A percentile compares a stretch with the other conserved stretches of the same genome.
These are phyloP conservation scores for Elegia similella DNA, from an alignment of 2,888 invertebrate species.

Conservation along the genomic window DNA sequence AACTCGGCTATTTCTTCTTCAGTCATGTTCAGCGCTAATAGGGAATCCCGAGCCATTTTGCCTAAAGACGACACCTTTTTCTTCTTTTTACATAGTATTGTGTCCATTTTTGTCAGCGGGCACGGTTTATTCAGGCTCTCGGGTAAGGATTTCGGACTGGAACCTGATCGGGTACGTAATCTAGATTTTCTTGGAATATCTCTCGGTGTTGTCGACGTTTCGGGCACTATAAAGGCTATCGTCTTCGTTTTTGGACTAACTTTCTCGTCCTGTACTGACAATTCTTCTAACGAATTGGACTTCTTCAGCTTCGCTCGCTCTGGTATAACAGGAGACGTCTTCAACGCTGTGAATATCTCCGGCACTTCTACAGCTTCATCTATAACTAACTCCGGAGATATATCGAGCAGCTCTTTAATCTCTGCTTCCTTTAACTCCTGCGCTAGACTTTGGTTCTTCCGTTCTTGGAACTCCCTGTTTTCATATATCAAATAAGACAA, in stretches of 20 bases:
- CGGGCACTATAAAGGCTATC: constrained; percentile 69
- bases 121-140: constrained; percentile 68
- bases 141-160: constrained; percentile 74
- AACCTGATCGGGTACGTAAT: constrained; percentile 60
- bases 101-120: constrained; percentile 59
- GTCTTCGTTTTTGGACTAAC: constrained; percentile 57
- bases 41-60: constrained; percentile 71
- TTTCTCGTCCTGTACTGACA: constrained; percentile 47
- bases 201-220: constrained; percentile 57
- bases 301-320: constrained; percentile 69
- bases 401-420: constrained; percentile 59
- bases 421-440: constrained; percentile 67
- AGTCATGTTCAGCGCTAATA: constrained; percentile 71
- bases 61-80: constrained; percentile 70
- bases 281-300: constrained; percentile 64
- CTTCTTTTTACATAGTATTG: constrained; percentile 57
- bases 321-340: constrained; percentile 59
- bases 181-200: constrained; percentile 66
- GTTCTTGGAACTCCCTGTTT: constrained; percentile 48
- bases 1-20: constrained; percentile 75
- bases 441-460: constrained; percentile 46
- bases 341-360: constrained; percentile 48
- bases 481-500: constrained; percentile 65
- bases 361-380: constrained; percentile 59
- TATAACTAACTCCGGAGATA: constrained; percentile 68